Evolutionary conservation across 2,113 vertebrate species (phyloP).

Genomic region (Salvator merianae): DNA sequence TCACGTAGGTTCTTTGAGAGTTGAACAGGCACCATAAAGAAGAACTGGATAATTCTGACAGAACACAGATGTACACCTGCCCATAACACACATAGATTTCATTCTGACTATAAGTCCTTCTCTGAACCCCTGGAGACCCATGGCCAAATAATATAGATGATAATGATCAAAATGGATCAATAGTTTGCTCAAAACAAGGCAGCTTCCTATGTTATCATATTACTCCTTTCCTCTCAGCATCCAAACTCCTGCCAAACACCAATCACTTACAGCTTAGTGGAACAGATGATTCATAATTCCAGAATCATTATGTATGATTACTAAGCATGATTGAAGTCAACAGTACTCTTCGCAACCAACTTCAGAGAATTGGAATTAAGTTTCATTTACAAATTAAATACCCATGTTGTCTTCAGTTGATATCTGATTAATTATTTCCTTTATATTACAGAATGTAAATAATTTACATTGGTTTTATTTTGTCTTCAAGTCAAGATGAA

Average conservation of each 20-base stretch:
- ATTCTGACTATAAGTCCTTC: too few relatives aligned
- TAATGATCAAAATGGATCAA: too few relatives aligned
- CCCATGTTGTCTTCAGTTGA: not conserved
- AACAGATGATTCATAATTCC: not conserved
- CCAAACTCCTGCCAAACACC: not conserved
- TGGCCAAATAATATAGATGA: too few relatives aligned
- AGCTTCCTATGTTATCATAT: not conserved
- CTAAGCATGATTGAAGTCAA: not conserved
- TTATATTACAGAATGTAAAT: not conserved
- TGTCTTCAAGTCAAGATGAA: not conserved
- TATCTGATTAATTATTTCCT: constrained; percentile 1
- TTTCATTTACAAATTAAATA: constrained; percentile 10
- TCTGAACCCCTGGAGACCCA: not conserved
- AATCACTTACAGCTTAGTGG: not conserved
- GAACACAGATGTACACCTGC: too few relatives aligned
- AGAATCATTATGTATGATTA: not conserved
- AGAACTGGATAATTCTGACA: too few relatives aligned
- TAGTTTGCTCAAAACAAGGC: too few relatives aligned
- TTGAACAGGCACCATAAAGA: not conserved
- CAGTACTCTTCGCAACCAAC: not conserved
- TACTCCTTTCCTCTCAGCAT: not conserved
- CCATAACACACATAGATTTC: too few relatives aligned
- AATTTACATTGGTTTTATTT: not conserved
- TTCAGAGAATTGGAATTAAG: not conserved
- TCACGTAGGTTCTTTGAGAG: not conserved